Evolutionary conservation across 2,888 invertebrate species (phyloP), one percentile per base, ranked within the genome.

Genomic region (Acanthopleura granulata): DNA sequence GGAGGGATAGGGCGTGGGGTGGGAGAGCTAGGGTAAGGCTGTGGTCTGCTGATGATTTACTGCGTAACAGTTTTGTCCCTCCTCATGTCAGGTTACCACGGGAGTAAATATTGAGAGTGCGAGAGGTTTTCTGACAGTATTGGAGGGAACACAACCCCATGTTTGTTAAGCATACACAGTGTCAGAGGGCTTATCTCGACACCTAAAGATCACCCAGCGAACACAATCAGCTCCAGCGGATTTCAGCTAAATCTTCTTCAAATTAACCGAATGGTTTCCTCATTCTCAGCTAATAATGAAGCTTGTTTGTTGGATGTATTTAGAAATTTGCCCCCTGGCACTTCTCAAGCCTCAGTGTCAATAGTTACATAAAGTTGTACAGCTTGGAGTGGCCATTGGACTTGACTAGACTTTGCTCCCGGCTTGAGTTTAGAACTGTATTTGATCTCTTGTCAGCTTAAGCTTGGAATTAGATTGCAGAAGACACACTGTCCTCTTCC

Each of bases 351-450:
- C 29, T 14, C 6, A 66, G 27, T 66, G 66, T 66, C 66, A 66
- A 66, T 66, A 66, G 29, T 66, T 22, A 66, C 66, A 66, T 27
- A 66, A 27, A 66, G 66, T 66, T 66, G 22, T 66, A 66, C 25
- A 66, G 29, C 27, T 18, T 57, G 57, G 40, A 40, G 40, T 40
- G 40, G 40, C 40, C 40, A 40, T 9, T 22, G 18, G 57, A 57
- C 57, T 57, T 57, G 57, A 57, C 57, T 57, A 57, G 18, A 57
- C 57, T 40, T 40, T 40, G 40, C 40, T 40, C 4, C 40, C 9
- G 40, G 40, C 40, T 40, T 40, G 40, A 9, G 40, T 9, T 40
- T 40, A 40, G 40, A 3, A 40, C 40, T 40, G 40, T 6, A 40
- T 40, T 57, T 57, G n/a, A 57, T 18, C 57, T 57, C 12, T 6